Evolutionary conservation across 2,797 vertebrate species (phyloP).

Genomic region (Alectoris magna): DNA sequence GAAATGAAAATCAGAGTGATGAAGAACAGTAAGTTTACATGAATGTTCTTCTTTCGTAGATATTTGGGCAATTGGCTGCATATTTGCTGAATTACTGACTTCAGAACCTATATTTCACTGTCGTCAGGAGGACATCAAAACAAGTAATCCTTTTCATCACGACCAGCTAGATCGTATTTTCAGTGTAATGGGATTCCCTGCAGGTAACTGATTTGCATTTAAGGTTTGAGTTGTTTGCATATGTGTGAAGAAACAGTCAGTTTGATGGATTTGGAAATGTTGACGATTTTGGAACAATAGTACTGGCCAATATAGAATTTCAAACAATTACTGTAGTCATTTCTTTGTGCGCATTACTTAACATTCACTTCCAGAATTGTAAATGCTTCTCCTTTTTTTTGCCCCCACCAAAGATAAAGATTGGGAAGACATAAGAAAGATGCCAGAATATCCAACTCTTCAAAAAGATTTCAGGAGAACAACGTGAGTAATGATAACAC

Average conservation of each 20-base stretch:
- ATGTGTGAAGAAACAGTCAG: background rate
- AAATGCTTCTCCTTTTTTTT: slow-evolving; percentile 35
- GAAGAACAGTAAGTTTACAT: slow-evolving; percentile 5
- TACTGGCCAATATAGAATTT: background rate
- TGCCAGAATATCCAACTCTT: slow-evolving; percentile 97
- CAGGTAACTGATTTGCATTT: slow-evolving; percentile 86
- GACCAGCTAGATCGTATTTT: slow-evolving; percentile 98
- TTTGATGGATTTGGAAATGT: slow-evolving; percentile 36
- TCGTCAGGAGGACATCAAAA: slow-evolving; percentile 99
- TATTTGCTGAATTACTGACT: slow-evolving; percentile 96
- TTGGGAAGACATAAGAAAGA: slow-evolving; percentile 98
- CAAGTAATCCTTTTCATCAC: slow-evolving; percentile 98
- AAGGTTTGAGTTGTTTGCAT: background rate
- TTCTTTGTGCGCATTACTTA: slow-evolving; percentile 18
- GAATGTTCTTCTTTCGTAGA: slow-evolving; percentile 79
- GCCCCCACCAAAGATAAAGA: slow-evolving; percentile 88
- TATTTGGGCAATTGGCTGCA: slow-evolving; percentile 98
- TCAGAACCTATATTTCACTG: slow-evolving; percentile 99
- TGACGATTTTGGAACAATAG: background rate
- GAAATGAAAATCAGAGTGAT: background rate
- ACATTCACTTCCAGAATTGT: background rate
- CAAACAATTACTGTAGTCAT: background rate
- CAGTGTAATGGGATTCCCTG: slow-evolving; percentile 98
- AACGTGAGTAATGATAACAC: slow-evolving; percentile 85
- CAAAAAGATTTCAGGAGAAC: slow-evolving; percentile 98